A percentile compares a stretch with the other conserved stretches of the same genome.
Evolutionary conservation across 2,113 vertebrate genomes (phyloP).

Genomic region (Serilophus lunatus): DNA sequence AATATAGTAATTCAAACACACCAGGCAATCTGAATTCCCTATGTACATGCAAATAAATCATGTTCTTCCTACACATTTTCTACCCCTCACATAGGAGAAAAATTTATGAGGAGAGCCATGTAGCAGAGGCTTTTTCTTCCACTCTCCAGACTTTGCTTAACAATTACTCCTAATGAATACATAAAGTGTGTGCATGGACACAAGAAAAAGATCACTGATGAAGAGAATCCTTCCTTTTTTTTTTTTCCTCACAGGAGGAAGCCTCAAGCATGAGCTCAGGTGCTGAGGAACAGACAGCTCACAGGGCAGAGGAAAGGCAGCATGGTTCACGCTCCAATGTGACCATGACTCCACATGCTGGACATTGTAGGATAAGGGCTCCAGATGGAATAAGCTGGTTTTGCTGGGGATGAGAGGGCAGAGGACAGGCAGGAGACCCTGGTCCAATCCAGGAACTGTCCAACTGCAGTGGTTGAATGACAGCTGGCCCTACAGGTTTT

Average conservation of each 20-base stretch:
- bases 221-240: neutral
- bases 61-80: neutral
- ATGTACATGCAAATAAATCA: neutral
- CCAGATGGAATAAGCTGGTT: neutral
- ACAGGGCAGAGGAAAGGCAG: neutral
- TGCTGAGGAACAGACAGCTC: rapidly evolving
- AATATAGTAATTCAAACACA: neutral
- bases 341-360: neutral
- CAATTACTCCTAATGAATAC: neutral
- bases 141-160: neutral
- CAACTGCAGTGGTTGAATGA: neutral
- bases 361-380: rapidly evolving
- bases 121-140: neutral
- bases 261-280: rapidly evolving
- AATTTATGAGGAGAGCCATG: neutral
- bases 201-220: neutral
- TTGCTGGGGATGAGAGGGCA: neutral
- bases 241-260: neutral
- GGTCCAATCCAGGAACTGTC: neutral
- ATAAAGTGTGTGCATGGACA: rapidly evolving
- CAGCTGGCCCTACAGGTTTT: neutral
- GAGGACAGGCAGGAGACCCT: neutral
- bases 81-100: neutral
- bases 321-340: neutral
- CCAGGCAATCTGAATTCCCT: neutral